Percentiles rank a stretch among this genome's conserved stretches.
These are phyloP conservation scores for Rhagonycha fulva DNA, from an alignment of 2,888 invertebrate genomes.

Conservation along the genomic window DNA sequence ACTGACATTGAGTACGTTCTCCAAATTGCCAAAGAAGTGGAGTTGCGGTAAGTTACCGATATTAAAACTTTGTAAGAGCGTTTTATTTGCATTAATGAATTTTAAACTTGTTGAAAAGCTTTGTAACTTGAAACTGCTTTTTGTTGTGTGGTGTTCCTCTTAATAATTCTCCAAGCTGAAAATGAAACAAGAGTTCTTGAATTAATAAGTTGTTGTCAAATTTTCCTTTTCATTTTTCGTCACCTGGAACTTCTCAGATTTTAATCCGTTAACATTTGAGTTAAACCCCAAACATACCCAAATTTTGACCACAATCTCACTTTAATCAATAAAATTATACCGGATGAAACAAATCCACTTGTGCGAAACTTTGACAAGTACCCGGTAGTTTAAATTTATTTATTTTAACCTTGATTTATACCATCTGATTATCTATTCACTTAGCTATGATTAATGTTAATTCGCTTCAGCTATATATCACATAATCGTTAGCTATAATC, in stretches of 20 bases:
- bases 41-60: conserved; percentile 64
- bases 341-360: too few species aligned
- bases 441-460: neutral
- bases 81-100: neutral
- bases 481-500: neutral
- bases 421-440: neutral
- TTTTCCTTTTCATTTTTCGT: too few species aligned
- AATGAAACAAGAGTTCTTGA: neutral
- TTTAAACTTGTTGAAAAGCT: neutral
- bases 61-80: neutral
- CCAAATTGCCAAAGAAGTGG: conserved; percentile 75
- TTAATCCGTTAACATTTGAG: too few species aligned
- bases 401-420: neutral
- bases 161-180: neutral
- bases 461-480: neutral
- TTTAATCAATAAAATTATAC: too few species aligned
- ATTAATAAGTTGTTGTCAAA: neutral
- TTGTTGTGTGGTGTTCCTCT: neutral
- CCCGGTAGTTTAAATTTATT: neutral
- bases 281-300: too few species aligned
- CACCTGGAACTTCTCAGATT: too few species aligned
- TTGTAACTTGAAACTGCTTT: neutral
- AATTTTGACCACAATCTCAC: too few species aligned
- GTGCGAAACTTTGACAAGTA: neutral
- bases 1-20: conserved; percentile 77